Base-by-base conservation (phyloP, 2,888 invertebrate species). In the Thecophora atra region DNA sequence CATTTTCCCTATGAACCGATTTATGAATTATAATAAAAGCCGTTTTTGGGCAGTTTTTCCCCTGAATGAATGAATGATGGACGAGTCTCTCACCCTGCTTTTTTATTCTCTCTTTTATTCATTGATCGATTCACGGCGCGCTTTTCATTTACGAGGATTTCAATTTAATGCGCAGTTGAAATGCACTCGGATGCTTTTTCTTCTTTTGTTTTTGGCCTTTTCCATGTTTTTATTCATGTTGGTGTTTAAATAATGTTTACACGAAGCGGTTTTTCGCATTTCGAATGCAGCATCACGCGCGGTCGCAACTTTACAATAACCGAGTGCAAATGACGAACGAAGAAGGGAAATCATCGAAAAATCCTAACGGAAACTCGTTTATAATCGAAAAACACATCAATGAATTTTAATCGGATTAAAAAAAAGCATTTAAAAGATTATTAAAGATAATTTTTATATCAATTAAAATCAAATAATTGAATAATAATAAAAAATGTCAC, bases 1-100 rank as follows among this genome's bases (percentile, higher is more conserved):
- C 62, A 63, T 70, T 70, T 70, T 58, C 52, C 63, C 70, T 30
- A 63, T 70, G 52, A 70, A 70, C 37, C 70, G 70, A 63, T 70
- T 70, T 70, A 52, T 70, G 63, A 70, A 70, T 70, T 63, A 69
- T 52, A 28, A 70, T 63, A 58, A 58, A 58, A 24, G 13, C 8
- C 6, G 19, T 24, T 63, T 70, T 52, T 54, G 67, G 19, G n/a
- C 37, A 21, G 60, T 51, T 51, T 51, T 21, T 30, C 42, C 69
- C 28, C 21, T 42, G 21, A 24, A 24, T 42, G 68, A 52, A 30
- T 28, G 24, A 58, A 26, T 26, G 11, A 58, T 11, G 15, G 58
- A 28, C 28, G 24, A 15, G 24, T 6, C 58, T 15, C 28, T 21
- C 54, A n/a, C 21, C 11, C 19, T 24, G 21, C 37, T 37, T 1